Percentiles rank a stretch among this genome's conserved stretches.
Conservation (phyloP, 2,113 vertebrate genomes). For the Dendrocopos noguchii region DNA sequence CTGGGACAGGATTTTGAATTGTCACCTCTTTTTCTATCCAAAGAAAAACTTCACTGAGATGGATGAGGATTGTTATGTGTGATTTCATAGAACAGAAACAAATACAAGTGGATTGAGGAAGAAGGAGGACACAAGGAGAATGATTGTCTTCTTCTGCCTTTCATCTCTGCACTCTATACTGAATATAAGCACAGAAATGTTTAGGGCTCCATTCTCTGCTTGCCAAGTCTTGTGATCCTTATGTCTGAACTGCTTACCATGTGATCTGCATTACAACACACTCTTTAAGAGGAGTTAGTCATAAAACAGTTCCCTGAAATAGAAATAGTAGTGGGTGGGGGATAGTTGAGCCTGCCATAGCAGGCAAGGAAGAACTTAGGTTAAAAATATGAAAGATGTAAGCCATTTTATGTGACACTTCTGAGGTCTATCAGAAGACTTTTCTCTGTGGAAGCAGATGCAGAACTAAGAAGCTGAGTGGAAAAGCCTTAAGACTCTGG, state of each 20-base stretch:
- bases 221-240: neutral
- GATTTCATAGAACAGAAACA: neutral
- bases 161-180: neutral
- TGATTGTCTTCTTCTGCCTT: neutral
- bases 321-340: neutral
- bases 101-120: neutral
- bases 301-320: neutral
- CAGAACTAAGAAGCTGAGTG: neutral
- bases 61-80: neutral
- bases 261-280: neutral
- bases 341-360: neutral
- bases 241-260: neutral
- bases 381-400: neutral
- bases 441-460: neutral
- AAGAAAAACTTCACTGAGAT: neutral
- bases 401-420: neutral
- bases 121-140: neutral
- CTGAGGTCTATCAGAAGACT: neutral
- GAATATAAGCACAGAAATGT: neutral
- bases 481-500: neutral
- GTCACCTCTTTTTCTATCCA: neutral
- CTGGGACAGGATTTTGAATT: neutral
- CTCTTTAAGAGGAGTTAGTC: neutral
- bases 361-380: neutral
- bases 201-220: neutral